These are phyloP conservation scores for Scleropages formosus DNA, from an alignment of 2,797 vertebrate species.

Conservation along the genomic window DNA sequence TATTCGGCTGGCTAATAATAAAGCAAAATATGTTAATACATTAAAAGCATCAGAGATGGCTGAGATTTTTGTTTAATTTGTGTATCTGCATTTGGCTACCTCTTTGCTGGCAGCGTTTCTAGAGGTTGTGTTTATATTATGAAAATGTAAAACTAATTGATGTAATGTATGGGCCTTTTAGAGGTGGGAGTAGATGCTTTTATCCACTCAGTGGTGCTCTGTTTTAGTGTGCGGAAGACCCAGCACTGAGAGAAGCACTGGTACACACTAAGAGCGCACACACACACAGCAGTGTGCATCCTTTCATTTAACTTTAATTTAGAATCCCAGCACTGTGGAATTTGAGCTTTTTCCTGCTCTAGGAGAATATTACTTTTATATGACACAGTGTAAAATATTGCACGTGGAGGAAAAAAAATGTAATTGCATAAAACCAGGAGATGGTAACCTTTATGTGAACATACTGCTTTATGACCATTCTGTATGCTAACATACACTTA, in stretches of 20 bases:
- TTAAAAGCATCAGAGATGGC: no score
- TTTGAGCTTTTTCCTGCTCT: not conserved
- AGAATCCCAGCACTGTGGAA: not conserved
- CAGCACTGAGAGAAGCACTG: not conserved
- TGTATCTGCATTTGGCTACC: no score
- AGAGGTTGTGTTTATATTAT: not conserved
- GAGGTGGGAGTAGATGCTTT: not conserved
- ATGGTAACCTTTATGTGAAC: not conserved
- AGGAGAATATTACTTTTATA: not conserved
- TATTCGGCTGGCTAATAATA: no score
- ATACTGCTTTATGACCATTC: not conserved
- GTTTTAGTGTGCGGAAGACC: not conserved
- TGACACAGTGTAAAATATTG: no score
- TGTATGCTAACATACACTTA: no score
- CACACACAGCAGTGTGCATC: not conserved
- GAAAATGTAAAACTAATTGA: not conserved
- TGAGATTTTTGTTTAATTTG: no score
- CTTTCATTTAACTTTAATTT: not conserved
- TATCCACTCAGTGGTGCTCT: not conserved
- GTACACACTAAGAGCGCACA: not conserved
- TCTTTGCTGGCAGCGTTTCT: not conserved
- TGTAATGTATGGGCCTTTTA: constrained; percentile 14
- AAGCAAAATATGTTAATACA: no score
- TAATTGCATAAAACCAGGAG: no score
- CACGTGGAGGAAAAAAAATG: no score